Evolutionary conservation across 1,140 invertebrate species (phyloP).

Genomic region (Heliconius congener): DNA sequence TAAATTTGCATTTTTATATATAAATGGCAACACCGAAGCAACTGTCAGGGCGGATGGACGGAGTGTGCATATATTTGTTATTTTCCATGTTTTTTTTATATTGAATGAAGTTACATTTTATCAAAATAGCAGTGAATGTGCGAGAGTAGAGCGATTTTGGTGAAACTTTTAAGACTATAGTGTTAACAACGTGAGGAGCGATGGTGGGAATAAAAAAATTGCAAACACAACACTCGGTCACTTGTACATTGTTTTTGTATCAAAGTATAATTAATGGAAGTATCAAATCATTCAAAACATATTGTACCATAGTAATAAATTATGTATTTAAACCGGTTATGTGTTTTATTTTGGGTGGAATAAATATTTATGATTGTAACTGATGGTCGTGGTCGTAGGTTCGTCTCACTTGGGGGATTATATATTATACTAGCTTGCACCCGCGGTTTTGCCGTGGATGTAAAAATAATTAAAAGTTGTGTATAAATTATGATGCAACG

Average conservation of each 20-base stretch:
- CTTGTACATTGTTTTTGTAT: conserved; percentile 60
- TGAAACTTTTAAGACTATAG: conserved; percentile 31
- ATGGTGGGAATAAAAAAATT: conserved; percentile 39
- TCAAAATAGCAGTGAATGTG: conserved; percentile 53
- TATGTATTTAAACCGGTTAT: conserved; percentile 69
- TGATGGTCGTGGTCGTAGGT: too few species aligned
- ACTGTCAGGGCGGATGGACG: conserved; percentile 61
- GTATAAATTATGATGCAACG: too few species aligned
- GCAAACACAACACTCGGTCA: conserved; percentile 47
- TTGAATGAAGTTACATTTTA: conserved; percentile 52
- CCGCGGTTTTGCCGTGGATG: too few species aligned
- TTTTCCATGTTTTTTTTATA: conserved; percentile 72
- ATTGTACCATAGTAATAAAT: conserved; percentile 78
- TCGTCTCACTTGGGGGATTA: too few species aligned
- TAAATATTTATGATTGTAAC: background rate
- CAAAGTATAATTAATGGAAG: conserved; percentile 43
- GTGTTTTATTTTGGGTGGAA: conserved; percentile 32
- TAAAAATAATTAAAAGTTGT: too few species aligned
- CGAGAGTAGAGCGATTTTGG: conserved; percentile 36
- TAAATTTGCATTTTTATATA: conserved; percentile 28
- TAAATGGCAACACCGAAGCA: conserved; percentile 39
- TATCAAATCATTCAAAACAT: conserved; percentile 65
- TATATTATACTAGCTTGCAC: too few species aligned
- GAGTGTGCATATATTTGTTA: conserved; percentile 64
- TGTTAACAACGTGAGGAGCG: conserved; percentile 36